phyloP scores from a whole-genome alignment of 2,888 invertebrate species.

The Aproaerema taeniolella region DNA sequence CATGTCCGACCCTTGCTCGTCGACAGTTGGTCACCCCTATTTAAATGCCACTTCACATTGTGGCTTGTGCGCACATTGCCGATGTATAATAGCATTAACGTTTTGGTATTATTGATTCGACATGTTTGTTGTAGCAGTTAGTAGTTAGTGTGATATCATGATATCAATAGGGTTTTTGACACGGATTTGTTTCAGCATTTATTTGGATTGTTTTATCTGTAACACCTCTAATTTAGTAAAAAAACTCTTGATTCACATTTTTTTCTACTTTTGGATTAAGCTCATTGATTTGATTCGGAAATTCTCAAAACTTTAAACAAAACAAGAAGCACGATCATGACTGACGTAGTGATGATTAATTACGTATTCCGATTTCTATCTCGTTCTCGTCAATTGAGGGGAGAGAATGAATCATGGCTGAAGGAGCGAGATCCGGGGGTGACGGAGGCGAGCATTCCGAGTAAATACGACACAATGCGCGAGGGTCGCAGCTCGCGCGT shows the following conservation, averaged over 20 bases:
- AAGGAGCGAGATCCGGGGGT: slow-evolving; percentile 74
- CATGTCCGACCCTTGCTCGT: slow-evolving; percentile 60
- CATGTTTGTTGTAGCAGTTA: slow-evolving; percentile 19
- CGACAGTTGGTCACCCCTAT: slow-evolving; percentile 77
- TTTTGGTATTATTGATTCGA: slow-evolving; percentile 49
- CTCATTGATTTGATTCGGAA: no score
- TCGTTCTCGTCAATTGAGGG: slow-evolving; percentile 57
- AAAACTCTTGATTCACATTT: no score
- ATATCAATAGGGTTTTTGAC: not conserved
- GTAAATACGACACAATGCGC: slow-evolving; percentile 73
- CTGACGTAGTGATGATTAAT: slow-evolving; percentile 27
- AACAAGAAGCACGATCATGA: no score
- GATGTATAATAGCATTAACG: slow-evolving; percentile 49
- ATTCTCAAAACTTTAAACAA: no score
- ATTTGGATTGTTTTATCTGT: no score
- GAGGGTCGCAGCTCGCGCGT: slow-evolving; percentile 56
- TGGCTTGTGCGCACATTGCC: slow-evolving; percentile 70
- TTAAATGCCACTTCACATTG: slow-evolving; percentile 73
- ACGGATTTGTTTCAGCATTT: no score
- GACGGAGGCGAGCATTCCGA: slow-evolving; percentile 71
- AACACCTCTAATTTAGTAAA: no score
- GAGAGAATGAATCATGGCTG: slow-evolving; percentile 72
- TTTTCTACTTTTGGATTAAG: no score
- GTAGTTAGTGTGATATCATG: slow-evolving; percentile 10
- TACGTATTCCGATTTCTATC: slow-evolving; percentile 43